Evolutionary conservation across 2,113 vertebrate species (phyloP).

Genomic region (Tyrannus savana): DNA sequence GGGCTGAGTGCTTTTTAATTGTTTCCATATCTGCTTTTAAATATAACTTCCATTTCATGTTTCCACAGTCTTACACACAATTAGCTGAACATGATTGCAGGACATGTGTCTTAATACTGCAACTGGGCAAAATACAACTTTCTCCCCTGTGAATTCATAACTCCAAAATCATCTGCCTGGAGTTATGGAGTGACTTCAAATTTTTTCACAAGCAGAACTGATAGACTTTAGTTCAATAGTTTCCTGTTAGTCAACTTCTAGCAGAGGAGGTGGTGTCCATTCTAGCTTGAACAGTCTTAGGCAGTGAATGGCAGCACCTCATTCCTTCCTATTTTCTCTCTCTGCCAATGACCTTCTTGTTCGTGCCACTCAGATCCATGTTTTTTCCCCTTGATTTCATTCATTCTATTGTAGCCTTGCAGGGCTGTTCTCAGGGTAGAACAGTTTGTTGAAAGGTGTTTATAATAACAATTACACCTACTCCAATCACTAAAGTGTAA

Average conservation of each 20-base stretch:
- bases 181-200: neutral
- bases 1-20: neutral
- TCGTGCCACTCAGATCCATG: neutral
- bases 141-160: neutral
- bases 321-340: neutral
- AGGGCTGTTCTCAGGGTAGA: slow-evolving; percentile 46
- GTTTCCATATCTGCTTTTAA: neutral
- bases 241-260: neutral
- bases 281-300: neutral
- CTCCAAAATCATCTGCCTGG: neutral
- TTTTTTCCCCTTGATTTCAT: slow-evolving; percentile 47
- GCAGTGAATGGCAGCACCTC: neutral
- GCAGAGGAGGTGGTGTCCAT: neutral
- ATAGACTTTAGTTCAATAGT: neutral
- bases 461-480: slow-evolving; percentile 68
- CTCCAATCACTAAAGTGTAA: slow-evolving; percentile 61
- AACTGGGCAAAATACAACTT: neutral
- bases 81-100: neutral
- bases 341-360: neutral
- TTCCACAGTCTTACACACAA: neutral
- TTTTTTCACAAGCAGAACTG: neutral
- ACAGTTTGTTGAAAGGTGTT: slow-evolving; percentile 59
- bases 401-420: slow-evolving; percentile 9
- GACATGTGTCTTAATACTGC: neutral
- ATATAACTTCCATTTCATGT: neutral